Evolutionary conservation across 1,140 invertebrate species (phyloP).

Genomic region (Papilio polyxenes): DNA sequence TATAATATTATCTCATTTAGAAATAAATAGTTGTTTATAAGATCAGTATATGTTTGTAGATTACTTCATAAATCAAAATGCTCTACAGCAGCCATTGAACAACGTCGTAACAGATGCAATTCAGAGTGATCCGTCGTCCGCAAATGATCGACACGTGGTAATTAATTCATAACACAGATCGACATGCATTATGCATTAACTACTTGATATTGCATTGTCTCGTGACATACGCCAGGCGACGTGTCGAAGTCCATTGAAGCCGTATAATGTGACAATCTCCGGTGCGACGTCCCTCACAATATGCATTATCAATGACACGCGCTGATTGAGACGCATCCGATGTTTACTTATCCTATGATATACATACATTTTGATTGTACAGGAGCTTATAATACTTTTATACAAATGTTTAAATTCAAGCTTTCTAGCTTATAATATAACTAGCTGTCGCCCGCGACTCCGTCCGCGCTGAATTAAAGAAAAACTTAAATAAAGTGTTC

Average conservation of each 20-base stretch:
- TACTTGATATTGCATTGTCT: slow-evolving; percentile 31
- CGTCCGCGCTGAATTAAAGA: no score
- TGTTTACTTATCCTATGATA: neutral
- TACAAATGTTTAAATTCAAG: neutral
- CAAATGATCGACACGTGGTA: slow-evolving; percentile 29
- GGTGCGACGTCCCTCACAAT: slow-evolving; percentile 14
- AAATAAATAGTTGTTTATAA: neutral
- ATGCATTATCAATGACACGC: slow-evolving; percentile 35
- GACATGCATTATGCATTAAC: slow-evolving; percentile 36
- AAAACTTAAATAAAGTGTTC: no score
- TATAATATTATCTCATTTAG: neutral
- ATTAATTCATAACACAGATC: slow-evolving; percentile 33
- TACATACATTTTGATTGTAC: neutral
- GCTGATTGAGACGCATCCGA: slow-evolving; percentile 21
- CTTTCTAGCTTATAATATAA: neutral
- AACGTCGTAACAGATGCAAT: neutral
- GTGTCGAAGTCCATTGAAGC: slow-evolving; percentile 33
- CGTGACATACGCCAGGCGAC: neutral
- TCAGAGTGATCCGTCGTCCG: slow-evolving; percentile 11
- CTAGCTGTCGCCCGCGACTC: no score
- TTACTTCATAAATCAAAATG: neutral
- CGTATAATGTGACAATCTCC: slow-evolving; percentile 29
- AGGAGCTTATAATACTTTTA: neutral
- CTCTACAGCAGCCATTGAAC: neutral
- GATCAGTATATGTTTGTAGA: neutral